Conservation (phyloP, 2,797 vertebrate species). For the Ficedula albicollis region DNA sequence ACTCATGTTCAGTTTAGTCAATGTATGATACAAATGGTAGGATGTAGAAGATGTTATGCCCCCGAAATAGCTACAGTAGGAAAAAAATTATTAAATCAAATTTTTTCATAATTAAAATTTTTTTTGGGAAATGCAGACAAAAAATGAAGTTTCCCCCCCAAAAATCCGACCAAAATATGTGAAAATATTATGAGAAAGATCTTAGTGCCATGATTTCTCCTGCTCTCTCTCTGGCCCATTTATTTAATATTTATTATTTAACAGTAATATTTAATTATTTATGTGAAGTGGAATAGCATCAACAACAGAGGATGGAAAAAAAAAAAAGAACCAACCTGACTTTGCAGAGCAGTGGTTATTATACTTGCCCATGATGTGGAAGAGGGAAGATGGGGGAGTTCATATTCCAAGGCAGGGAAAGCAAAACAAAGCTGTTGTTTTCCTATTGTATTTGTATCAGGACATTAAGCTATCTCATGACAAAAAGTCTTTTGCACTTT, state of each 20-base stretch:
- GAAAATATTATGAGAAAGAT: constrained; percentile 3
- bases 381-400: background rate
- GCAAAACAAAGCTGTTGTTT: background rate
- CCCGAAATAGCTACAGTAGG: no score
- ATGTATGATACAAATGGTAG: background rate
- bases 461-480: background rate
- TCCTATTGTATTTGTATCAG: background rate
- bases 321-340: background rate
- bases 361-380: background rate
- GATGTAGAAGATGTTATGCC: no score
- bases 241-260: constrained; percentile 71
- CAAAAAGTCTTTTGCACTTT: background rate
- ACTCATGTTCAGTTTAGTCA: background rate
- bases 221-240: constrained; percentile 63
- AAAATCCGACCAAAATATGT: background rate
- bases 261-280: constrained; percentile 63
- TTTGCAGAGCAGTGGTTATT: constrained; percentile 20
- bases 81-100: background rate
- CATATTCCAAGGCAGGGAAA: background rate
- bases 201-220: background rate
- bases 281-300: constrained; percentile 57
- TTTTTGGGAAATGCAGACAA: background rate
- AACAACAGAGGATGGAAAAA: constrained; percentile 6
- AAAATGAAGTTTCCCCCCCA: background rate
- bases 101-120: background rate